Percentiles rank a stretch among this genome's conserved stretches.
Evolutionary conservation across 2,888 invertebrate genomes (phyloP).

Genomic region (Perizoma flavofasciatum): DNA sequence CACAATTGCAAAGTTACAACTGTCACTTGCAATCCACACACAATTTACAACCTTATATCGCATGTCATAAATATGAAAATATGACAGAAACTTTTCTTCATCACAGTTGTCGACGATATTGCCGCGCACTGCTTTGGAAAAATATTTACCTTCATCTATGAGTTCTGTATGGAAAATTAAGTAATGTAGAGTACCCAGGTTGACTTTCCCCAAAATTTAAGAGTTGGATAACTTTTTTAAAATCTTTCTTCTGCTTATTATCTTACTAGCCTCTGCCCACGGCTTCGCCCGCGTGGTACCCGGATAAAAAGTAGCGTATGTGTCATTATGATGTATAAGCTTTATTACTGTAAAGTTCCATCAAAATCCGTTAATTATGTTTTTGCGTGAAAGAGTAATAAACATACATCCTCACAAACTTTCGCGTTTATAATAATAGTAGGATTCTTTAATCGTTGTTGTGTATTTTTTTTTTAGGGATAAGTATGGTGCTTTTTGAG

Average conservation of each 20-base stretch:
- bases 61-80: slow-evolving; percentile 46
- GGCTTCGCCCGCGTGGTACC: no score
- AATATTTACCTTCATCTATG: slow-evolving; percentile 75
- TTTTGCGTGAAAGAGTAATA: slow-evolving; percentile 7
- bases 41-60: slow-evolving; percentile 59
- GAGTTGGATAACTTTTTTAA: no score
- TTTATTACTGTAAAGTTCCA: slow-evolving; percentile 1
- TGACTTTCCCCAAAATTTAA: no score
- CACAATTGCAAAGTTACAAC: slow-evolving; percentile 57
- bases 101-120: slow-evolving; percentile 72
- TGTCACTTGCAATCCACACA: slow-evolving; percentile 43
- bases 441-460: no score
- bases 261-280: no score
- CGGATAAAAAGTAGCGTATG: no score
- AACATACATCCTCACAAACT: neutral
- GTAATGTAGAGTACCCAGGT: no score
- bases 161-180: slow-evolving; percentile 39
- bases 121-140: slow-evolving; percentile 67
- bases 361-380: neutral
- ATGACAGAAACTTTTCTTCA: slow-evolving; percentile 66
- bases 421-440: no score
- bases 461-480: no score
- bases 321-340: slow-evolving; percentile 3
- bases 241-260: no score
- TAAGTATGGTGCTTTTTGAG: no score